These are phyloP conservation scores for Tylochromis polylepis DNA, from an alignment of 2,113 vertebrate genomes.

Conservation along the genomic window DNA sequence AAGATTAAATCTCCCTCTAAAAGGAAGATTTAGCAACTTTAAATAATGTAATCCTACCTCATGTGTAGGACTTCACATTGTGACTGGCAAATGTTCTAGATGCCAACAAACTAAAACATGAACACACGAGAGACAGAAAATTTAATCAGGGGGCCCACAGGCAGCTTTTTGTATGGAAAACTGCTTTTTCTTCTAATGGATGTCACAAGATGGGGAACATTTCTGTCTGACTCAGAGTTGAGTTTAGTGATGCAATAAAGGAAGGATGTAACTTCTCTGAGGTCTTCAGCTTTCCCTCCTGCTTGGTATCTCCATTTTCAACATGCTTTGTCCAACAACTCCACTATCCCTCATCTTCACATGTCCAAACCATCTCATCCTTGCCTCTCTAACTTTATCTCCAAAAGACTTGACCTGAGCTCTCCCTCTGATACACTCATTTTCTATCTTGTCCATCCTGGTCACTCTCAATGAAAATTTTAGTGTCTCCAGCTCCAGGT, in stretches of 20 bases:
- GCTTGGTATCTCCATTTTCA: neutral
- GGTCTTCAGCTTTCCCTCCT: accelerated
- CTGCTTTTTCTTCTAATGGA: constrained; percentile 42
- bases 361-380: too few species aligned
- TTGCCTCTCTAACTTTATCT: accelerated
- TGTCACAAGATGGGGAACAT: constrained; percentile 58
- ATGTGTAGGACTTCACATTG: neutral
- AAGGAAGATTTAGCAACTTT: neutral
- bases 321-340: neutral
- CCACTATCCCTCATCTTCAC: neutral
- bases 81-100: neutral
- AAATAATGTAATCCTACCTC: neutral
- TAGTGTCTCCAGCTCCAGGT: accelerated
- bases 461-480: neutral
- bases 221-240: neutral
- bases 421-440: neutral
- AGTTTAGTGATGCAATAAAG: neutral
- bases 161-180: constrained; percentile 29
- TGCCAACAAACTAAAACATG: constrained; percentile 21
- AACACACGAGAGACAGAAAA: constrained; percentile 8
- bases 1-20: neutral
- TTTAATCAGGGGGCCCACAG: constrained; percentile 56
- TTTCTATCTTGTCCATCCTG: neutral
- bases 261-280: neutral
- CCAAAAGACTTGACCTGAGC: neutral